Evolutionary conservation across 1,140 invertebrate species (phyloP), one percentile per base, ranked within the genome.

Genomic region (Pteromalus puparum): DNA sequence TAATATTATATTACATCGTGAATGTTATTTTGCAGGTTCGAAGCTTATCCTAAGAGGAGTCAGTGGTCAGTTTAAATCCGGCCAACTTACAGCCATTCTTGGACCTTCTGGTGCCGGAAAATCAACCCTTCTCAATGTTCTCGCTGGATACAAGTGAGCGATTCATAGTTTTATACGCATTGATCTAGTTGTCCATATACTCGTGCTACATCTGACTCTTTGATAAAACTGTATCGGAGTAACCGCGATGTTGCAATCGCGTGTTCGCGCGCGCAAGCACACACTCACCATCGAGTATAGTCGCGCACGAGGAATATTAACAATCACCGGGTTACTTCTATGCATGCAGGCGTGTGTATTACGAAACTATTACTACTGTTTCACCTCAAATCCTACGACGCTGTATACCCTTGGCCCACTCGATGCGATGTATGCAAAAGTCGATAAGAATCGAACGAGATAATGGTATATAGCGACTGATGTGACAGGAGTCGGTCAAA

Each of bases 51-150:
- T 97, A 42, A 93, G 95, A 81, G 95, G 94, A 65, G 93, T 97
- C 12, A 96, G 94, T 84, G 97, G 96, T 0, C 94, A 95, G 85
- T 97, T 97, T 89, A 94, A 93, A 79, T 96, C 96, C 1, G 97
- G 97, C 0, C 94, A 97, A 88, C 92, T 98, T 70, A 97, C 96
- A 0, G 97, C 96, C 4, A 98, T 98, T 86, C 94, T 98, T 90
- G 97, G 97, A 5, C 97, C 97, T 7, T 98, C 97, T 0, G 98
- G 98, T 7, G 96, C 97, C 1, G 98, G 98, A 24, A 99, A 99
- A 93, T 97, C 96, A 42, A 98, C 97, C 0, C 92, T 98, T 6
- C 93, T 98, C 6, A 97, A 98, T 89, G 94, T 97, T 84, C 92
- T 98, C 18, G 97, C 97, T 12, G 97, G 97, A 86, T 98, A 97